Base-by-base conservation (phyloP, 2,888 invertebrate species). In the Rhabditophanes sp. region DNA sequence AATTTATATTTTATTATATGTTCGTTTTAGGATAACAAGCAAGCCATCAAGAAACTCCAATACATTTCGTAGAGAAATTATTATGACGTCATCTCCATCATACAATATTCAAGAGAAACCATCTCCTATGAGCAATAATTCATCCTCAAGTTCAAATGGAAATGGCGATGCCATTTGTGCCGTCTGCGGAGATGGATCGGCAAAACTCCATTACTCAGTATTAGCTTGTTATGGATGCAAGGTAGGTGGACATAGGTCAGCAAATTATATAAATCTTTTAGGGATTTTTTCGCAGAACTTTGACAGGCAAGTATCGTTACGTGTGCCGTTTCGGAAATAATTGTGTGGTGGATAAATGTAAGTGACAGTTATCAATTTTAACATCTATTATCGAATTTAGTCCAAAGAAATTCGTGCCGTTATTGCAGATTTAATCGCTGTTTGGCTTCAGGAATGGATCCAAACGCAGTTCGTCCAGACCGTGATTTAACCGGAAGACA, bases 401-500 rank as follows among this genome's bases (percentile, higher is more conserved):
- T 41, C 26, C 61, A 61, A 31, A 38, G 61, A 11, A 61, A 61
- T 40, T 50, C 51, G 25, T 61, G 61, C 25, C 48, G 61, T 20
- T 61, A 46, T 32, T 61, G 61, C 33, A 43, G 61, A 30, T 61
- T 61, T 39, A 49, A 56, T 23, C 40, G 61, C 30, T 61, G 61
- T 36, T 49, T 61, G 23, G 48, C 30, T 32, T 56, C 54, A 5
- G 61, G 61, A 23, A 61, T 61, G 61, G 61, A 61, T 37, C 61
- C 61, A n/a, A 59, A 61, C 17, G 60, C 61, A 21, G 61, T 61
- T 20, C 39, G 61, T 22, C 61, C 61, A 8, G 61, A 61, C 34
- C 44, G 61, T 15, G 61, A 60, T 36, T 38, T 59, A 14, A 60
- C 61, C 1, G 61, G 60, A 22, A 60, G 61, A 32, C 60, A 60